A percentile compares a stretch with the other conserved stretches of the same genome.
phyloP scores from a whole-genome alignment of 2,888 invertebrate species.

The Diarsia dahlii region DNA sequence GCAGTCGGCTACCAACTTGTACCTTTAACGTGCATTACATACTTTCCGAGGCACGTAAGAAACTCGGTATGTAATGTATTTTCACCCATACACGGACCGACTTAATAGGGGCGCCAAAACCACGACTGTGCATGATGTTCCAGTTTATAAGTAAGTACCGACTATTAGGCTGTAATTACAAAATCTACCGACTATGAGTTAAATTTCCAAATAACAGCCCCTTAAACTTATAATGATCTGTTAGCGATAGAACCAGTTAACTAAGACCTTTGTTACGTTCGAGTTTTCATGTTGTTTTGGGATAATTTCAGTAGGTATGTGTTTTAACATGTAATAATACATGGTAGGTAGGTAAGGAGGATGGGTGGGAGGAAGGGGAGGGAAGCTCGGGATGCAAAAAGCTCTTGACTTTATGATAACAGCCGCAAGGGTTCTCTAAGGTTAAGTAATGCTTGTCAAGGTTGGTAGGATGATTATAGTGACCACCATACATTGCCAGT shows the following conservation, averaged over 20 bases:
- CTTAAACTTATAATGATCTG: conserved; percentile 60
- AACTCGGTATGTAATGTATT: too few relatives aligned
- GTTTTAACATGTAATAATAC: conserved; percentile 9
- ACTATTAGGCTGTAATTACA: conserved; percentile 26
- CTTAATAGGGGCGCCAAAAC: too few relatives aligned
- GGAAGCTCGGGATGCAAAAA: background rate
- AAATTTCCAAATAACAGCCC: conserved; percentile 53
- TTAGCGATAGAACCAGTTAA: conserved; percentile 34
- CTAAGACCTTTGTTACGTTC: conserved; percentile 8
- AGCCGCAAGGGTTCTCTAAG: background rate
- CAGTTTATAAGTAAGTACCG: too few relatives aligned
- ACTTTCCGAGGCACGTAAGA: too few relatives aligned
- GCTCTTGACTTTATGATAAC: background rate
- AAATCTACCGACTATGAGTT: conserved; percentile 24
- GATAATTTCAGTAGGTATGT: conserved; percentile 2
- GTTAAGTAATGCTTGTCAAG: background rate
- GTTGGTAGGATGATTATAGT: background rate
- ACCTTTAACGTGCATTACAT: too few relatives aligned
- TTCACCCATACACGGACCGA: too few relatives aligned
- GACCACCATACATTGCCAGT: background rate
- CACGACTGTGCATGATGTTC: too few relatives aligned
- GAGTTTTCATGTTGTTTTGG: conserved; percentile 39
- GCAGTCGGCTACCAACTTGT: too few relatives aligned
- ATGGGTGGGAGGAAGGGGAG: background rate
- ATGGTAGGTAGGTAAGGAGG: background rate